A percentile compares a stretch with the other conserved stretches of the same genome.
These are phyloP conservation scores for Sorex fumeus DNA, from an alignment of 2,113 vertebrate genomes.

Conservation along the genomic window DNA sequence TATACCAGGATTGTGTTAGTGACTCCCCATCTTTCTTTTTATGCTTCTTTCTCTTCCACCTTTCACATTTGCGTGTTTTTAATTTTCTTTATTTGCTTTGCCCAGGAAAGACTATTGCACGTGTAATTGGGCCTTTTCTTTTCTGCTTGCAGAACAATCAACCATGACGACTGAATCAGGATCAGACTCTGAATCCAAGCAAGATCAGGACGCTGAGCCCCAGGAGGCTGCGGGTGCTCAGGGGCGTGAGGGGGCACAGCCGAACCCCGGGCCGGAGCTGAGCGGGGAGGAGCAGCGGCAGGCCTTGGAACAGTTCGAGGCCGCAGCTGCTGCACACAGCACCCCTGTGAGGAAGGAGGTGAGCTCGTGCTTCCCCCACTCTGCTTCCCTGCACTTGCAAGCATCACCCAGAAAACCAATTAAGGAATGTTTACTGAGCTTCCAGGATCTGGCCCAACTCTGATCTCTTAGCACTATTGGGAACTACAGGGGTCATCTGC, in stretches of 20 bases:
- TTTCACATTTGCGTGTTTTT: neutral
- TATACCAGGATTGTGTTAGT: accelerated
- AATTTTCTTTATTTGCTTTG: neutral
- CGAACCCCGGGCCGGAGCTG: conserved; percentile 41
- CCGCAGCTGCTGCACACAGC: conserved; percentile 92
- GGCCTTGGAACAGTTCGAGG: conserved; percentile 89
- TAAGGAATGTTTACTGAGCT: neutral
- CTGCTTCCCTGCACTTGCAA: accelerated
- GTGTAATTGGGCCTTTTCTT: neutral
- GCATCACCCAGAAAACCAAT: neutral
- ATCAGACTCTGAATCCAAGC: conserved; percentile 93
- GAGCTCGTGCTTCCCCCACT: neutral
- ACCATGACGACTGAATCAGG: conserved; percentile 97
- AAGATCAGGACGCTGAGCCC: conserved; percentile 92
- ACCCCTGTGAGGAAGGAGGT: conserved; percentile 92
- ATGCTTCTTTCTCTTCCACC: neutral
- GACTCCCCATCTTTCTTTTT: accelerated
- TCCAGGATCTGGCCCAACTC: neutral
- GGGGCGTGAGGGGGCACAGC: conserved; percentile 75
- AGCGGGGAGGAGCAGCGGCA: conserved; percentile 85
- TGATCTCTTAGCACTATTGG: neutral
- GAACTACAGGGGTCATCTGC: neutral
- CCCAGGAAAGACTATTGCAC: accelerated
- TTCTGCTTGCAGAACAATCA: conserved; percentile 91
- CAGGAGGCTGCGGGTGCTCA: conserved; percentile 86